Percentiles rank a stretch among this genome's conserved stretches.
Evolutionary conservation across 2,888 invertebrate species (phyloP).

Genomic region (Oligia strigilis): DNA sequence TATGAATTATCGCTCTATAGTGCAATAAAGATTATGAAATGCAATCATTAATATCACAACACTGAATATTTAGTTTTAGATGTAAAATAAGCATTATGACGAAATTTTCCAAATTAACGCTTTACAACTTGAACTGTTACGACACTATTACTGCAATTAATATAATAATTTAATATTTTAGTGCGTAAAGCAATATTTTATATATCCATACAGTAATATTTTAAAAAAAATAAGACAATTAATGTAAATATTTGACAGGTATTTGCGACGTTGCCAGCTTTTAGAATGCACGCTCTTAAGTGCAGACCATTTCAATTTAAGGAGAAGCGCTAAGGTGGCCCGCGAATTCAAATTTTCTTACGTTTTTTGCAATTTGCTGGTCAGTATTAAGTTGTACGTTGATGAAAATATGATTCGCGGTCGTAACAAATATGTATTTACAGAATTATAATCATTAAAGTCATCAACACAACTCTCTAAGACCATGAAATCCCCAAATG

Average conservation of each 20-base stretch:
- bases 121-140: too few species aligned
- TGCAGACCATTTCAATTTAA: not conserved
- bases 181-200: too few species aligned
- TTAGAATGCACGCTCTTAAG: not conserved
- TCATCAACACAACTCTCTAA: too few species aligned
- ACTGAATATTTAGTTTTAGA: not conserved
- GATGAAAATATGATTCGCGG: too few species aligned
- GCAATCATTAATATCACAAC: not conserved
- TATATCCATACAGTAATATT: not conserved
- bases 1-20: not conserved
- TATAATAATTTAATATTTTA: not conserved
- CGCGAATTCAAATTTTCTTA: too few species aligned
- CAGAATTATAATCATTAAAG: too few species aligned
- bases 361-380: too few species aligned
- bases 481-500: too few species aligned
- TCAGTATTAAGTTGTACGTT: too few species aligned
- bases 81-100: not conserved
- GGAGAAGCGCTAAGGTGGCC: too few species aligned
- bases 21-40: not conserved
- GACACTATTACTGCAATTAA: not conserved
- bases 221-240: too few species aligned
- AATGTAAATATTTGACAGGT: not conserved
- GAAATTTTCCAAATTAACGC: not conserved
- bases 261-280: not conserved
- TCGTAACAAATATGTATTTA: too few species aligned